Conservation (phyloP, 2,113 vertebrate genomes). For the Malaclemys terrapin region DNA sequence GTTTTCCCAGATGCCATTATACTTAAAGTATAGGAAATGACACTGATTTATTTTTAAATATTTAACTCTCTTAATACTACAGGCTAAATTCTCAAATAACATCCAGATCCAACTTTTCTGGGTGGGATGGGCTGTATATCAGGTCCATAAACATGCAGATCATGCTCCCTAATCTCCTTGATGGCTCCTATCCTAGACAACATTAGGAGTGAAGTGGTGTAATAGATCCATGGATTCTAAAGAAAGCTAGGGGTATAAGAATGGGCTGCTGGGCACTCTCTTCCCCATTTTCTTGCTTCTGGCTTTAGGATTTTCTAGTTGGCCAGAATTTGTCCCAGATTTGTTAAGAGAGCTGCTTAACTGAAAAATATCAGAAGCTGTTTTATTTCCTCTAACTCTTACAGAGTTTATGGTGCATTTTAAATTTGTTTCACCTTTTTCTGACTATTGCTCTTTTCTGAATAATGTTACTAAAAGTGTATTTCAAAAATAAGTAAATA, state of each 20-base stretch:
- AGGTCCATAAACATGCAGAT: not conserved
- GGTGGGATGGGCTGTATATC: not conserved
- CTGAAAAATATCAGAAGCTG: not conserved
- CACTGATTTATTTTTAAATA: not conserved
- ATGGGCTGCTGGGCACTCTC: not conserved
- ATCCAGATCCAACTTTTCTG: accelerated
- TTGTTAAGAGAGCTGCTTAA: not conserved
- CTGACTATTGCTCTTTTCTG: not conserved
- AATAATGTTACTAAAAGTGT: not conserved
- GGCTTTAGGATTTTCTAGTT: not conserved
- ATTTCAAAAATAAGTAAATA: conserved; percentile 40
- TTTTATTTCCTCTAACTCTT: not conserved
- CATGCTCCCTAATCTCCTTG: not conserved
- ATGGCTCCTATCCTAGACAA: not conserved
- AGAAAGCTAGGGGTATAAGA: not conserved
- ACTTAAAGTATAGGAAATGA: not conserved
- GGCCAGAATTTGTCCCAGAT: not conserved
- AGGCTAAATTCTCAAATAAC: not conserved
- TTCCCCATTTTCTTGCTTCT: not conserved
- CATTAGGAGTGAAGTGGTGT: not conserved
- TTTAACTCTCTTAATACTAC: not conserved
- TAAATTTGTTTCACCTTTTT: not conserved
- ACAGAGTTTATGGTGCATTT: not conserved
- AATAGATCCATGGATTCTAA: not conserved
- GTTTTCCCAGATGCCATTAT: not conserved